These are phyloP conservation scores for Phaonia tiefii DNA, from an alignment of 2,888 invertebrate genomes.

Conservation along the genomic window DNA sequence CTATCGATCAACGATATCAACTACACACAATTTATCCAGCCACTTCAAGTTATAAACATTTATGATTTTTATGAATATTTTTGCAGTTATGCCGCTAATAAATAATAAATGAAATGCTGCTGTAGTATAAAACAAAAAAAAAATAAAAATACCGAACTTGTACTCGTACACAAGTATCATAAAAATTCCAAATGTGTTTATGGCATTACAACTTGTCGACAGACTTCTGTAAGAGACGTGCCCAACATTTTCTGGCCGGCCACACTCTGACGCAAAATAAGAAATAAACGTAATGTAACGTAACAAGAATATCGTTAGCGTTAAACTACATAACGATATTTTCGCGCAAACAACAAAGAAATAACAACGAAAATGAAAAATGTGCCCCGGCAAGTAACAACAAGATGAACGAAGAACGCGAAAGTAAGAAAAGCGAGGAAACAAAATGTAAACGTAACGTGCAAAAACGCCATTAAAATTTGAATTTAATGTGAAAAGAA, in stretches of 20 bases:
- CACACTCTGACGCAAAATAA: background rate
- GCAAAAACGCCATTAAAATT: conserved; percentile 66
- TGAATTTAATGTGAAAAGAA: conserved; percentile 57
- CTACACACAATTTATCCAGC: background rate
- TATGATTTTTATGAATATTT: conserved; percentile 20
- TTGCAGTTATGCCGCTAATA: background rate
- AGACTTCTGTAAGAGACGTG: conserved; percentile 59
- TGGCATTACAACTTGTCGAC: conserved; percentile 66
- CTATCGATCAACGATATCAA: background rate
- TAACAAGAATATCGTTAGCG: background rate
- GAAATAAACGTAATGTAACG: conserved; percentile 43
- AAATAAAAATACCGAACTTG: too few relatives aligned
- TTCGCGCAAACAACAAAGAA: conserved; percentile 28
- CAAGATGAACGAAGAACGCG: conserved; percentile 15
- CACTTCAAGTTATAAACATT: conserved; percentile 12
- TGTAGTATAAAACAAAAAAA: too few relatives aligned
- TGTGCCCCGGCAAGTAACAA: conserved; percentile 41
- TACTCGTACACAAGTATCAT: conserved; percentile 20
- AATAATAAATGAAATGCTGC: conserved; percentile 18
- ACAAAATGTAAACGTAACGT: conserved; percentile 53
- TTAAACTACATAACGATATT: too few relatives aligned
- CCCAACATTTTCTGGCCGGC: conserved; percentile 13
- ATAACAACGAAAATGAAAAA: conserved; percentile 35
- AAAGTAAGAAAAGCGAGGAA: background rate
- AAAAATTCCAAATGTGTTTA: conserved; percentile 64